Evolutionary conservation across 2,888 invertebrate species (phyloP).

Genomic region (Orgyia antiqua): DNA sequence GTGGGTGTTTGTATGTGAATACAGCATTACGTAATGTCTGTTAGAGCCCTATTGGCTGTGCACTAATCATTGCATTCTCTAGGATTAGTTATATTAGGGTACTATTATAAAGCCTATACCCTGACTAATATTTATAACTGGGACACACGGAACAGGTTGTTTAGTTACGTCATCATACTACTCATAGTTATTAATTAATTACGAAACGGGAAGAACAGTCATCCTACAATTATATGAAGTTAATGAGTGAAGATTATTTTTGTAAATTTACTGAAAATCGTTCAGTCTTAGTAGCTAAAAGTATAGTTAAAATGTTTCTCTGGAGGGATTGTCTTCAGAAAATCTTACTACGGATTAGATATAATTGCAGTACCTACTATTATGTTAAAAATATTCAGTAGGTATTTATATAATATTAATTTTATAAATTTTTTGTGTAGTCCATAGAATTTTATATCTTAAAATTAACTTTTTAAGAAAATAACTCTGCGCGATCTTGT

Average conservation of each 20-base stretch:
- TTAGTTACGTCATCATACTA: conserved; percentile 41
- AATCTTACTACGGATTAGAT: conserved; percentile 52
- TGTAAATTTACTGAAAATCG: conserved; percentile 50
- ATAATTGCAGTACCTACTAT: conserved; percentile 47
- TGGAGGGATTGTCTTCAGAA: conserved; percentile 69
- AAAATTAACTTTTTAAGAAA: conserved; percentile 41
- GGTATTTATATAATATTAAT: no score
- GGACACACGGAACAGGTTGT: conserved; percentile 68
- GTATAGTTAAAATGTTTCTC: conserved; percentile 62
- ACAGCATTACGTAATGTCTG: conserved; percentile 31
- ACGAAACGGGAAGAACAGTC: conserved; percentile 19
- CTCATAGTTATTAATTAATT: conserved; percentile 36
- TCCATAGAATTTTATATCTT: conserved; percentile 33
- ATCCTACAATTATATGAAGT: conserved; percentile 28
- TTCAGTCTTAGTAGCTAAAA: conserved; percentile 73
- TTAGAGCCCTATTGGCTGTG: conserved; percentile 31
- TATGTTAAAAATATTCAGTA: conserved; percentile 57
- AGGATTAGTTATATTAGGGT: conserved; percentile 40
- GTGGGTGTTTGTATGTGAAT: conserved; percentile 42
- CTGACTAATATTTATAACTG: conserved; percentile 61
- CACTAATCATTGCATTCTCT: conserved; percentile 33
- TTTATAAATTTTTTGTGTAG: conserved; percentile 18
- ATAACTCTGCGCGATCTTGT: conserved; percentile 39
- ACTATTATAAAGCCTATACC: conserved; percentile 52
- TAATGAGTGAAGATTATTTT: no score